A percentile compares a stretch with the other conserved stretches of the same genome.
These are phyloP conservation scores for Orchesella cincta DNA, from an alignment of 1,140 invertebrate species.

Conservation along the genomic window DNA sequence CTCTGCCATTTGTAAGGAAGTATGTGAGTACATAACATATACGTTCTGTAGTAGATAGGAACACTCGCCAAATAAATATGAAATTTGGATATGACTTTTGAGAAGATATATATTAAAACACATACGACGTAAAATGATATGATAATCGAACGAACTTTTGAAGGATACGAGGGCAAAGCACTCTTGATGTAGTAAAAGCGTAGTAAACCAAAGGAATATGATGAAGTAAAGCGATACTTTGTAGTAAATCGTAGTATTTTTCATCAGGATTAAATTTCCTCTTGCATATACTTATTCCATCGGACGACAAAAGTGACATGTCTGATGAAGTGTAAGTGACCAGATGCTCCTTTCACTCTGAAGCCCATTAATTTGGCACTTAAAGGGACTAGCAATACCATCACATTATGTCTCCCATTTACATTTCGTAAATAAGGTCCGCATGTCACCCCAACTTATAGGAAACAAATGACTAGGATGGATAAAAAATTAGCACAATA, in stretches of 20 bases:
- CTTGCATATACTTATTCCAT: slow-evolving; percentile 9
- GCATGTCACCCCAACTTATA: no score
- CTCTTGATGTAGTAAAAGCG: background rate
- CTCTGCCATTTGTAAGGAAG: background rate
- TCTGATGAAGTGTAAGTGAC: slow-evolving; percentile 24
- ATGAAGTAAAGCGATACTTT: background rate
- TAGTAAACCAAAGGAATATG: background rate
- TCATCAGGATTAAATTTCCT: no score
- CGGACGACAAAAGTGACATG: slow-evolving; percentile 8
- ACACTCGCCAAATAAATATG: background rate
- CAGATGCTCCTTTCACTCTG: slow-evolving; percentile 20
- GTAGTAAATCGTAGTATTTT: background rate
- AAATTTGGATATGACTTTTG: background rate
- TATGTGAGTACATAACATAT: no score
- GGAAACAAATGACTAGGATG: no score
- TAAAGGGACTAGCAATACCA: background rate
- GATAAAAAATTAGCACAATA: no score
- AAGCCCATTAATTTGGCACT: slow-evolving; percentile 18
- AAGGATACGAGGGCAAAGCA: slow-evolving; percentile 27
- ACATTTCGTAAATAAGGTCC: no score
- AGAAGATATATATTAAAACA: background rate
- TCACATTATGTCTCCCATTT: background rate
- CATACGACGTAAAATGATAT: background rate
- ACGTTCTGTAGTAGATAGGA: no score
- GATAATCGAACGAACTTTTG: background rate